phyloP scores from a whole-genome alignment of 2,888 invertebrate species.

The Orthonychiurus folsomi region DNA sequence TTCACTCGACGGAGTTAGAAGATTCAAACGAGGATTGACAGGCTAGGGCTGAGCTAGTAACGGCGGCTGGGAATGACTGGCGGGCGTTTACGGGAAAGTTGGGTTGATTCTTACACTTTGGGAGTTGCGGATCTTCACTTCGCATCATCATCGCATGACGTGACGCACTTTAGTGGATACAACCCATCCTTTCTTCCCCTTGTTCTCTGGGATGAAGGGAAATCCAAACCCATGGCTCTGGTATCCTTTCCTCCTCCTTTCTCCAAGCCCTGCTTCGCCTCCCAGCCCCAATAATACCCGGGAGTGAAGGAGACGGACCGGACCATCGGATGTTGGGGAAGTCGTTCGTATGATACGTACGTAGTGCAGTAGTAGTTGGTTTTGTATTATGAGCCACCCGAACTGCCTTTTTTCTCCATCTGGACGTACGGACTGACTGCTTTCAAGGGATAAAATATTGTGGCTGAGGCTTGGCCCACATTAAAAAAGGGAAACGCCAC shows the following conservation, averaged over 20 bases:
- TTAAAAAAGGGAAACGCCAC: too few relatives aligned
- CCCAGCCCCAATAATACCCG: neutral
- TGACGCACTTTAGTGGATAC: constrained; percentile 7
- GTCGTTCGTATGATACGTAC: neutral
- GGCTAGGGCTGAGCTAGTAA: too few relatives aligned
- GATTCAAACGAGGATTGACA: too few relatives aligned
- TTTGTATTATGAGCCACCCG: neutral
- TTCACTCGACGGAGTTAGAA: too few relatives aligned
- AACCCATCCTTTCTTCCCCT: neutral
- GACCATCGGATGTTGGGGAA: neutral
- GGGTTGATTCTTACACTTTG: neutral
- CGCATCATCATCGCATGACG: constrained; percentile 9
- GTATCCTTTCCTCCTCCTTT: neutral
- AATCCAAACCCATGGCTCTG: neutral
- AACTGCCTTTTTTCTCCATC: neutral
- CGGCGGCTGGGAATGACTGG: neutral
- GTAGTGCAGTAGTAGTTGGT: neutral
- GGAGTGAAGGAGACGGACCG: too few relatives aligned
- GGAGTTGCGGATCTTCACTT: neutral
- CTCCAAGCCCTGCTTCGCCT: neutral
- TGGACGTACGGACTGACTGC: too few relatives aligned
- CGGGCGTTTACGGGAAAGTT: neutral
- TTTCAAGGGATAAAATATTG: too few relatives aligned
- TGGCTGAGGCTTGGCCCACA: too few relatives aligned
- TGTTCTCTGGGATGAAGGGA: neutral